phyloP scores from a whole-genome alignment of 2,113 vertebrate species.

The Syngnathus floridae region DNA sequence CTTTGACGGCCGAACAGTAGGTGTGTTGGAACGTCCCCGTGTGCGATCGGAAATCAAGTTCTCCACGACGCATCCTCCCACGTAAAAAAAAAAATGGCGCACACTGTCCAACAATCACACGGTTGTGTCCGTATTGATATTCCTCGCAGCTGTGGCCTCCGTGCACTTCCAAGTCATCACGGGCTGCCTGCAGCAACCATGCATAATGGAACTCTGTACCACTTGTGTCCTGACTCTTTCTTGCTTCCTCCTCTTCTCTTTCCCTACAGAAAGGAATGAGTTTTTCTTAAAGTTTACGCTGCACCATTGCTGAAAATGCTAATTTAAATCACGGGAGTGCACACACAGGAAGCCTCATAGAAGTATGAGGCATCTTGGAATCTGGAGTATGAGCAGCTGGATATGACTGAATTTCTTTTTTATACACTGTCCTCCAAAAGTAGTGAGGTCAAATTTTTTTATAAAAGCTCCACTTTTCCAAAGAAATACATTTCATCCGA shows the following conservation, averaged over 20 bases:
- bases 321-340: slow-evolving; percentile 16
- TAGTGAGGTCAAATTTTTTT: background rate
- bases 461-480: background rate
- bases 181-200: slow-evolving; percentile 44
- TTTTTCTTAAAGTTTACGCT: background rate
- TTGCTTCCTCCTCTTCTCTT: slow-evolving; percentile 9
- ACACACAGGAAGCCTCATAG: background rate
- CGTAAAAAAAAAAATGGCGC: slow-evolving; percentile 1
- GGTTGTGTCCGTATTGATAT: slow-evolving; percentile 57
- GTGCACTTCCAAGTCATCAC: slow-evolving; percentile 51
- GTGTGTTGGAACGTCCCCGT: slow-evolving; percentile 10
- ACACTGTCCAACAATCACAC: slow-evolving; percentile 28
- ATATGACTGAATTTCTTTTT: background rate
- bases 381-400: background rate
- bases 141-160: slow-evolving; percentile 49
- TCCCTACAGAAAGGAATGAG: slow-evolving; percentile 11
- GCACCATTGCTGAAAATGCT: slow-evolving; percentile 16
- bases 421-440: background rate
- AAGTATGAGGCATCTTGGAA: background rate
- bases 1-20: slow-evolving; percentile 17
- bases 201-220: slow-evolving; percentile 44
- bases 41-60: slow-evolving; percentile 17
- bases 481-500: background rate
- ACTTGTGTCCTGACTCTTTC: slow-evolving; percentile 20
- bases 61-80: slow-evolving; percentile 18